Conservation (phyloP, 1,140 invertebrate genomes). For the Drosophila aff. region DNA sequence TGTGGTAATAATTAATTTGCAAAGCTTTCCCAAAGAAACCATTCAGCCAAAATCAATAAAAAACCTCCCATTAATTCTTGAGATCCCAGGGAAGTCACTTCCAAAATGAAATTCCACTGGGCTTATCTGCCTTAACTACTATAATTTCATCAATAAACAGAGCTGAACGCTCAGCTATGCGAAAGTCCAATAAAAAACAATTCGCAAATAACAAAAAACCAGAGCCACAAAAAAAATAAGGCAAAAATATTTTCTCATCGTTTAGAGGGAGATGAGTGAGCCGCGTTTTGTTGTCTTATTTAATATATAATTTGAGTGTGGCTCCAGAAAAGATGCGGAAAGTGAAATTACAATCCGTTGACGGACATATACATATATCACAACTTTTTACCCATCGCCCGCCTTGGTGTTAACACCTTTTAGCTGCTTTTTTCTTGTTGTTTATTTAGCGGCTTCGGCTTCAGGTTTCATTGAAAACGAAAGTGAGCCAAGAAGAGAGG, state of each 20-base stretch:
- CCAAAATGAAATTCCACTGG: conserved; percentile 38
- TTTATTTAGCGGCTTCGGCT: conserved; percentile 38
- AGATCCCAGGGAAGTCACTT: conserved; percentile 19
- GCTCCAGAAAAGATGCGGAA: conserved; percentile 74
- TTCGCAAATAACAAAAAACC: conserved; percentile 28
- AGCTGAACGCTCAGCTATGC: conserved; percentile 71
- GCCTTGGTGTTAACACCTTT: conserved; percentile 65
- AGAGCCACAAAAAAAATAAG: conserved; percentile 20
- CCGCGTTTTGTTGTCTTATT: conserved; percentile 44
- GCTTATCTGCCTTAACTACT: conserved; percentile 53
- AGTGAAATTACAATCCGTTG: conserved; percentile 72
- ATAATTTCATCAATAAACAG: conserved; percentile 78
- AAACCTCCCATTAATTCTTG: conserved; percentile 25
- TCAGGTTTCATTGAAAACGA: conserved; percentile 78
- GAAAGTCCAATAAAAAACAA: conserved; percentile 70
- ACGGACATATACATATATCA: conserved; percentile 23
- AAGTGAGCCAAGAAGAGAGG: conserved; percentile 54
- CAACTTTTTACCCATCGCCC: conserved; percentile 28
- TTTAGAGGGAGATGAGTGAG: conserved; percentile 63
- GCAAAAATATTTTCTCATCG: conserved; percentile 76
- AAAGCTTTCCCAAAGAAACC: background rate
- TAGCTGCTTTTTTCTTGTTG: conserved; percentile 23
- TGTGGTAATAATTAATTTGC: background rate
- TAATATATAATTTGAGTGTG: conserved; percentile 62
- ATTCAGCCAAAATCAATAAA: conserved; percentile 14